Base-by-base conservation (phyloP, 2,888 invertebrate genomes). In the Punctoribates punctum region DNA sequence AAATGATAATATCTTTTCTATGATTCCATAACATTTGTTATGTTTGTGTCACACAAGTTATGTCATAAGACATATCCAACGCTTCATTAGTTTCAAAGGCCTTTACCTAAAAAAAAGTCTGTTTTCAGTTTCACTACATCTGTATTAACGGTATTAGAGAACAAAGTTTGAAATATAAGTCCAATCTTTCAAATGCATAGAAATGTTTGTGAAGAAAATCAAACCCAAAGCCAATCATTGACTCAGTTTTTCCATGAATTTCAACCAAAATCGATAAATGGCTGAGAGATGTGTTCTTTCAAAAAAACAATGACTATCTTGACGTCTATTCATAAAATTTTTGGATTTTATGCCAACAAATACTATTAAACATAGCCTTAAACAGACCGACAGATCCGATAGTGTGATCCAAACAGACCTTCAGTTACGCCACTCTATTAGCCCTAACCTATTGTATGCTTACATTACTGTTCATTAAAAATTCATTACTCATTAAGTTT, bases 81-180 rank as follows among this genome's bases (percentile, higher is more conserved):
- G 54, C 20, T 54, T 54, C 54, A 54, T 54, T 54, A 54, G 54
- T 48, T 48, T 48, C 48, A 48, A 48, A 15, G 48, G 34, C 34
- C 13, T 48, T 48, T 48, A 17, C 11, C 11, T 48, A 48, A 48
- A 48, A 48, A 42, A 6, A 9, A 6, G 2, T 48, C 17, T 48
- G 48, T 17, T 48, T 48, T 48, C 34, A 34, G 34, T 34, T 34
- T 8, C 34, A 34, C 5, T 34, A 34, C 34, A 6, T 34, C 34
- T 34, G 34, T 34, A 34, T 34, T 34, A 34, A 34, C 34, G 8
- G 34, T 34, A 34, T 34, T 34, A 34, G 4, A 34, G 34, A 34
- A 34, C 4, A 34, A 8, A 4, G 8, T 34, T 34, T 34, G 34
- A 34, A 34, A 34, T 34, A 8, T 34, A 34, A 34, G 34, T 34